phyloP scores from a whole-genome alignment of 2,797 vertebrate species.

The Brotula barbata region DNA sequence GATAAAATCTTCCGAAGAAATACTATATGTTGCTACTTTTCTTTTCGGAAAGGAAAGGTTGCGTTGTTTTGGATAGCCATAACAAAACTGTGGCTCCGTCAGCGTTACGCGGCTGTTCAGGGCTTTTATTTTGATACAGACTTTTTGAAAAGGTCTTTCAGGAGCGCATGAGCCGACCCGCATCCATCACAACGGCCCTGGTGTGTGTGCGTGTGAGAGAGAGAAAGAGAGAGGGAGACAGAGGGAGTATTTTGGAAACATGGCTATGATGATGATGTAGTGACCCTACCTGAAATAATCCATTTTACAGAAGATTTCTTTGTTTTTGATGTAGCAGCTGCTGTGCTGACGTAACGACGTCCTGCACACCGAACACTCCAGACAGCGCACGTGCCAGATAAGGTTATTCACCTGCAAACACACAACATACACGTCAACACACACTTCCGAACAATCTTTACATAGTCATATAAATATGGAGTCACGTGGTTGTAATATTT shows the following conservation, averaged over 20 bases:
- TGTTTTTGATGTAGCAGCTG: slow-evolving; percentile 99
- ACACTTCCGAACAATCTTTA: not conserved
- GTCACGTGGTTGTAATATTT: no score
- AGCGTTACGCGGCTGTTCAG: slow-evolving; percentile 18
- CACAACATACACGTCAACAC: slow-evolving; percentile 33
- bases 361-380: slow-evolving; percentile 96
- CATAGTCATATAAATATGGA: no score
- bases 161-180: slow-evolving; percentile 55
- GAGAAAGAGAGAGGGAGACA: not conserved
- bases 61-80: slow-evolving; percentile 52
- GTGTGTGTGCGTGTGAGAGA: slow-evolving; percentile 15
- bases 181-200: slow-evolving; percentile 40
- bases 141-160: slow-evolving; percentile 61
- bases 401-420: slow-evolving; percentile 93
- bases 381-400: slow-evolving; percentile 97
- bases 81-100: slow-evolving; percentile 60
- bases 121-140: slow-evolving; percentile 65
- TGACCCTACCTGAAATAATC: slow-evolving; percentile 99
- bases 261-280: slow-evolving; percentile 75
- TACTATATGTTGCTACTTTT: not conserved
- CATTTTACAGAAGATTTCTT: slow-evolving; percentile 99
- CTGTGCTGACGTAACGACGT: slow-evolving; percentile 94
- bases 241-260: slow-evolving; percentile 64
- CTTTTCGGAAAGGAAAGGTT: not conserved
- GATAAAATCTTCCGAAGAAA: not conserved